Evolutionary conservation across 37 sponge, comb jelly and placozoan genomes (phyloP), one percentile per base, ranked within the genome.

Genomic region (Oopsacas minuta): DNA sequence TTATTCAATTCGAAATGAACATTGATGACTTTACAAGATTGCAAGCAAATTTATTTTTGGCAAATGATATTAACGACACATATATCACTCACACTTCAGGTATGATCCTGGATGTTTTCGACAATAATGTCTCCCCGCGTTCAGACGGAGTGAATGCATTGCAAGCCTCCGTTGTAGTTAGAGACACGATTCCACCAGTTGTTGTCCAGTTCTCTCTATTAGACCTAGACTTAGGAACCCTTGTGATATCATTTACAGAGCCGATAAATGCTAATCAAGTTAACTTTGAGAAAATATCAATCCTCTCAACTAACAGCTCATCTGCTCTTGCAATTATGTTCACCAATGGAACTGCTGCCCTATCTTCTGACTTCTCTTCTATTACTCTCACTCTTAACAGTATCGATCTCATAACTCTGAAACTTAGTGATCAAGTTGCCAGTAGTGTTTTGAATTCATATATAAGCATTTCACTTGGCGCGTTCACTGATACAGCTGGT

Each of bases 231-330:
- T 84, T 53, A 37, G 90, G 85, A 46, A 38, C 84, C 3, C 38
- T 95, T 5, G 81, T 84, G 34, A 84, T 95, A 15, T 87, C 88
- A 7, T 95, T 95, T 89, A 69, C 84, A 28, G 96, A 95, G 38
- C 89, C 96, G 28, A 89, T 95, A 36, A 42, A 89, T 85, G 88
- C 88, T 10, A 84, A 83, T 37, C 84, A 86, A 36, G 37, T 94
- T 10, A 38, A 89, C 81, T 82, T 90, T 36, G 83, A 85, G 37
- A 86, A 85, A 36, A 88, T 94, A 36, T 87, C 90, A 1, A 36
- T 94, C 10, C 30, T 90, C n/a, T 86, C 86, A 52, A 36, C 83
- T 32, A 81, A 37, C 30, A 87, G 86, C 37, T 88, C 89, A 37
- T 85, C 53, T 17, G 88, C 90, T 37, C 32, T 87, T n/a, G 82